phyloP scores from a whole-genome alignment of 1,140 invertebrate species.

The Heliothis virescens region DNA sequence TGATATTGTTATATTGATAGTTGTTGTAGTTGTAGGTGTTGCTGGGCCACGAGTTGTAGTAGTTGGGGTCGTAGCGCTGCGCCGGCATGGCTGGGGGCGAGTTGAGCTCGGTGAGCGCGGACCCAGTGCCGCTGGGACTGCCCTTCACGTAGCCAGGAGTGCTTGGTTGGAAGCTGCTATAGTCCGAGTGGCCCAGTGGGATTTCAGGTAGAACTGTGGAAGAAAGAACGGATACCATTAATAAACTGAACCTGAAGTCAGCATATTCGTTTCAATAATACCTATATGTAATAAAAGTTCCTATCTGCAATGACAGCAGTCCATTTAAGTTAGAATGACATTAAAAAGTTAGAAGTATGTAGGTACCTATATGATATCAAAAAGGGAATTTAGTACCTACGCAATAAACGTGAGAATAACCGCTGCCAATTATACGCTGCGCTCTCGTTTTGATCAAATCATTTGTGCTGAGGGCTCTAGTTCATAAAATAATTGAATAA shows the following conservation, averaged over 20 bases:
- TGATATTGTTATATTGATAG: conserved; percentile 90
- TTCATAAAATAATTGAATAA: conserved; percentile 29
- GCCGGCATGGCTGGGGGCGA: conserved; percentile 70
- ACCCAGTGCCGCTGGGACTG: conserved; percentile 76
- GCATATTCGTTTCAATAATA: no score
- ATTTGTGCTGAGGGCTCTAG: not conserved
- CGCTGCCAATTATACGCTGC: not conserved
- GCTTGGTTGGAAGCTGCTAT: conserved; percentile 75
- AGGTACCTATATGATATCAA: no score
- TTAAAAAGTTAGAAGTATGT: no score
- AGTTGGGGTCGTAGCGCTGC: conserved; percentile 84
- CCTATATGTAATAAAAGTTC: no score
- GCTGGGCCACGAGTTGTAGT: conserved; percentile 87
- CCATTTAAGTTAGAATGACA: no score
- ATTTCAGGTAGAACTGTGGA: conserved; percentile 83
- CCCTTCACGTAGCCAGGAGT: conserved; percentile 77
- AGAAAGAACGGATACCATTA: conserved; percentile 44
- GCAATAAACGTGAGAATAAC: not conserved
- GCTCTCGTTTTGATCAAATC: conserved; percentile 4
- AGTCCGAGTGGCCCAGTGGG: conserved; percentile 82
- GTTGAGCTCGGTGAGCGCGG: conserved; percentile 83
- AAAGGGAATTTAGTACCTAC: no score
- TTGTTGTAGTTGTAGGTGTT: conserved; percentile 88
- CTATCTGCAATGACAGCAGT: no score
- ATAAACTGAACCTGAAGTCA: not conserved